phyloP scores from a whole-genome alignment of 35 echinoderm and acorn worm genomes.

The Antedon bifida region DNA sequence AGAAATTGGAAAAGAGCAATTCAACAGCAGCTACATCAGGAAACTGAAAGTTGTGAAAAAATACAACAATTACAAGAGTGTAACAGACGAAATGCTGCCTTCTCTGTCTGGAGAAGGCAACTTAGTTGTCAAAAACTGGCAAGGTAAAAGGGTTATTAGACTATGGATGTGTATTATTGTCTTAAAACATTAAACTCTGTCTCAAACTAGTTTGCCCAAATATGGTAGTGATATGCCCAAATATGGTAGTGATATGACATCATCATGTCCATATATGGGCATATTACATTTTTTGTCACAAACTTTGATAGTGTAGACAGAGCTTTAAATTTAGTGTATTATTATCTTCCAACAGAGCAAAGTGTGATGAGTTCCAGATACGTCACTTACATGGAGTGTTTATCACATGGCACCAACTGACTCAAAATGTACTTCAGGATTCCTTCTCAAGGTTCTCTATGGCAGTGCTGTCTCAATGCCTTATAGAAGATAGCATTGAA shows the following conservation, averaged over 20 bases:
- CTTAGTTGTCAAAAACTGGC: background rate
- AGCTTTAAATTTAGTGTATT: no score
- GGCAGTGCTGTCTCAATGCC: background rate
- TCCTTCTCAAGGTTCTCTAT: background rate
- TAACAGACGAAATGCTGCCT: background rate
- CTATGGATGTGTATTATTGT: background rate
- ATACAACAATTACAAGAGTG: background rate
- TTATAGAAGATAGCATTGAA: background rate
- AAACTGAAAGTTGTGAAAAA: background rate
- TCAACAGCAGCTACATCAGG: background rate
- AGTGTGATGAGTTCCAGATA: background rate
- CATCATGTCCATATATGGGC: no score
- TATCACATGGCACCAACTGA: background rate
- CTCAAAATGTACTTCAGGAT: background rate
- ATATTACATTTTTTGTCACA: no score
- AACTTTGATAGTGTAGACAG: no score
- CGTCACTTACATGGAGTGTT: background rate
- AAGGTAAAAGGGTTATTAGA: background rate
- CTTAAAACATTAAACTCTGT: no score
- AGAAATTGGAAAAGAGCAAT: background rate
- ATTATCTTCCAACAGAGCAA: background rate
- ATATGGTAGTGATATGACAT: no score
- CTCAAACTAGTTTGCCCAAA: no score
- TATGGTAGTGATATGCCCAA: no score
- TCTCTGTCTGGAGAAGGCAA: background rate